Percentiles rank a stretch among this genome's conserved stretches.
These are phyloP conservation scores for Rhimphoctona megacephalus DNA, from an alignment of 2,888 invertebrate genomes.

Conservation along the genomic window DNA sequence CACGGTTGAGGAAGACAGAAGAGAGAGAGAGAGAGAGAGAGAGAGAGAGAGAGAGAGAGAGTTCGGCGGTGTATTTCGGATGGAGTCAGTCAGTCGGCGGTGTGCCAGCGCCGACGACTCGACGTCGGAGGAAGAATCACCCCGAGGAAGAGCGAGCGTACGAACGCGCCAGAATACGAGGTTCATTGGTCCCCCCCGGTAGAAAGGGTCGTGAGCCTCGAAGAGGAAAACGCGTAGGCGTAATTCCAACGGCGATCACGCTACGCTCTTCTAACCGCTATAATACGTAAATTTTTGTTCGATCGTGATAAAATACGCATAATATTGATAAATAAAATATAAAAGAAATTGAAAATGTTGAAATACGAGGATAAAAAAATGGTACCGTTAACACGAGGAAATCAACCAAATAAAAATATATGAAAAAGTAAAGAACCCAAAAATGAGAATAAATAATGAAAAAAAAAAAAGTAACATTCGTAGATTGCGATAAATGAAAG, in stretches of 20 bases:
- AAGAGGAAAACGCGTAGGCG: constrained; percentile 56
- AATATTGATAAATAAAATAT: not conserved
- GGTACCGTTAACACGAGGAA: no score
- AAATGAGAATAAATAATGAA: not conserved
- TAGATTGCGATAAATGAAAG: not conserved
- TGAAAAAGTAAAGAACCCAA: no score
- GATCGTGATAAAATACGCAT: not conserved
- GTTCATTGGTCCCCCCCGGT: constrained; percentile 66
- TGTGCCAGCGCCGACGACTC: constrained; percentile 77
- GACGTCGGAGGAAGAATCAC: constrained; percentile 46
- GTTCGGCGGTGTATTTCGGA: constrained; percentile 32
- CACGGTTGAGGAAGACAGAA: constrained; percentile 31
- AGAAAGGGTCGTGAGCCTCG: constrained; percentile 58
- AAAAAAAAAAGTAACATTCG: not conserved
- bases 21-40: constrained; percentile 30
- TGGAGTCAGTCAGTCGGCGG: constrained; percentile 80
- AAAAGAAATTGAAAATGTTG: not conserved
- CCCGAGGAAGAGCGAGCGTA: constrained; percentile 12
- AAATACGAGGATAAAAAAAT: not conserved
- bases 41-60: not conserved
- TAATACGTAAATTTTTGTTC: not conserved
- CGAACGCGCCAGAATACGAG: constrained; percentile 6
- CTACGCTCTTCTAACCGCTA: constrained; percentile 27
- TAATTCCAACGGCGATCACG: constrained; percentile 44
- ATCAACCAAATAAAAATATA: no score